Base-by-base conservation (phyloP, 2,797 vertebrate genomes). In the Sebastes cheni region DNA sequence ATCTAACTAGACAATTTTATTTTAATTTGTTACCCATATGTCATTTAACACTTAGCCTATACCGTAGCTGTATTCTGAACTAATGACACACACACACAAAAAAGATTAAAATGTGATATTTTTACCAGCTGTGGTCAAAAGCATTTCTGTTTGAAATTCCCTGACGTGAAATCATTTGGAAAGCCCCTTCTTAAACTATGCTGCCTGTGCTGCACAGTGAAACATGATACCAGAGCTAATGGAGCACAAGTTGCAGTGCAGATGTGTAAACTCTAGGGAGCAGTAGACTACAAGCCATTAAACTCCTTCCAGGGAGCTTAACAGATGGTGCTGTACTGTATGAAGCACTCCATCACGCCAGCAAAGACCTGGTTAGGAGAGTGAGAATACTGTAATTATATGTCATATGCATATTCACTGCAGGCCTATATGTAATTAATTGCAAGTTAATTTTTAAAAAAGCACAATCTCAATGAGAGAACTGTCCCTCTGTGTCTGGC, bases 251-350 rank as follows among this genome's bases (percentile, higher is more conserved):
- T 8, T 93, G 97, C 83, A 87, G 85, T 87, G 56, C 16, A 39
- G 4, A 20, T 9, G 1, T 72, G 32, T 22, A 34, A 79, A 70
- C 93, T 80, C 86, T 88, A 89, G 93, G 85, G 91, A 81, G 88
- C 93, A 93, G 90, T 88, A 91, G 52, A 92, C 62, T 67, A 89
- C 80, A 93, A 87, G 88, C n/a, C 58, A 91, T 87, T 2, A 56
- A 39, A 23, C 1, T 16, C 20, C 50, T 46, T 56, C 12, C 42
- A 18, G 46, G 50, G 46, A 10, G 6, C n/a, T 39, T 54, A 67
- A 83, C 86, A 92, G 87, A 88, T 85, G 82, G 79, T 27, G n/a
- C 67, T 36, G 9, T 27, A 14, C 13, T 27, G 5, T 30, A 14
- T 13, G 65, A 81, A 79, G 27, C 80, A 65, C 76, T 89, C 34